Evolutionary conservation across 30 jellyfish, hydroid and myxozoan species (phyloP).

Genomic region (Turritopsis rubra): DNA sequence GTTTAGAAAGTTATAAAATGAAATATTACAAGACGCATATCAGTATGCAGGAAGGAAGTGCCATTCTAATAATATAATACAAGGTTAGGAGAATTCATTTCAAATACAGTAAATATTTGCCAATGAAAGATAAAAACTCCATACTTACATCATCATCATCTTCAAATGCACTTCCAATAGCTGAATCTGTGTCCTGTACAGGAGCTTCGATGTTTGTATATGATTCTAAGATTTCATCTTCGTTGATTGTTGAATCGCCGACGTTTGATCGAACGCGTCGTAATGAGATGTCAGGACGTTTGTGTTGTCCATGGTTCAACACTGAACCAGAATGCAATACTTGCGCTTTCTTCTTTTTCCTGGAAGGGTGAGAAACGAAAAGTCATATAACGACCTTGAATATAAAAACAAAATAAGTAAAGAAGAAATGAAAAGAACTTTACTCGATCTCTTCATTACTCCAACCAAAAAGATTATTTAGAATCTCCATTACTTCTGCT

Average conservation of each 20-base stretch:
- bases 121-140: no score
- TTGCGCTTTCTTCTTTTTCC: constrained; percentile 37
- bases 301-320: not conserved
- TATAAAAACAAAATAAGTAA: not conserved
- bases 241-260: constrained; percentile 21
- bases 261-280: constrained; percentile 32
- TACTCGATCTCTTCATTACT: not conserved
- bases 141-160: constrained; percentile 17
- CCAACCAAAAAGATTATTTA: not conserved
- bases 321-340: constrained; percentile 25
- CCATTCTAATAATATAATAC: not conserved
- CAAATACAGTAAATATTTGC: no score
- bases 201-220: constrained; percentile 9
- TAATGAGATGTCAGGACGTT: constrained; percentile 7
- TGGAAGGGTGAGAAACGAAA: not conserved
- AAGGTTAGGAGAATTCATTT: not conserved
- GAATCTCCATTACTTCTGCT: not conserved
- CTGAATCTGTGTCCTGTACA: constrained; percentile 22
- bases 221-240: constrained; percentile 22
- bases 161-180: constrained; percentile 30
- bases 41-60: not conserved
- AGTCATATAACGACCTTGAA: not conserved
- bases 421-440: not conserved
- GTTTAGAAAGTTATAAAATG: no score
- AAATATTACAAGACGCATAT: no score